A percentile compares a stretch with the other conserved stretches of the same genome.
These are phyloP conservation scores for Xyrichtys novacula DNA, from an alignment of 2,797 vertebrate species.

Conservation along the genomic window DNA sequence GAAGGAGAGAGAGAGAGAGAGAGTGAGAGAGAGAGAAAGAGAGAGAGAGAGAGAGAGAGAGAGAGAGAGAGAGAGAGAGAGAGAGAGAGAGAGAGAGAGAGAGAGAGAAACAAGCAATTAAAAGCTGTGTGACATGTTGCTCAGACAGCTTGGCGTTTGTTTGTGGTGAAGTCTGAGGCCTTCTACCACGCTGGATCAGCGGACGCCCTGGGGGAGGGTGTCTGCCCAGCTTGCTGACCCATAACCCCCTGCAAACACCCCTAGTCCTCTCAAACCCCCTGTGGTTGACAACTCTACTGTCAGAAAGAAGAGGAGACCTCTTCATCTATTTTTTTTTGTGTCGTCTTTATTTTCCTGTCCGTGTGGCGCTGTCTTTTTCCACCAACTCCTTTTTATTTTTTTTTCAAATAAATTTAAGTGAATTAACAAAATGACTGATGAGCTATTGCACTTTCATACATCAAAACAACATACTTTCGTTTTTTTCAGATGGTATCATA, in stretches of 20 bases:
- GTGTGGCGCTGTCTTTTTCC: constrained; percentile 15
- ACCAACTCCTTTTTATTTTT: constrained; percentile 23
- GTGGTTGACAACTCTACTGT: constrained; percentile 80
- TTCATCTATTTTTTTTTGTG: constrained; percentile 69
- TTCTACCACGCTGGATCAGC: constrained; percentile 73
- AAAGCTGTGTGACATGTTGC: constrained; percentile 82
- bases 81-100: constrained; percentile 31
- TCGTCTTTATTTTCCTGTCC: constrained; percentile 65
- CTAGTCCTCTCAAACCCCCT: constrained; percentile 72
- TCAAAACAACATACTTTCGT: constrained; percentile 36
- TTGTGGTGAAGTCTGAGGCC: constrained; percentile 79
- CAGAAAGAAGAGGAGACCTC: constrained; percentile 76
- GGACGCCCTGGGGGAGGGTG: constrained; percentile 74
- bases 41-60: too few species aligned
- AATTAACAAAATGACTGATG: constrained; percentile 18
- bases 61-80: not conserved
- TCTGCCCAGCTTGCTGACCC: constrained; percentile 84
- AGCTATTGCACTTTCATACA: constrained; percentile 20
- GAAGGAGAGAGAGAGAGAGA: constrained; percentile 69
- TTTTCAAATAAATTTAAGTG: constrained; percentile 24
- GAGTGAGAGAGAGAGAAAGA: too few species aligned
- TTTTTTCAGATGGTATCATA: constrained; percentile 48
- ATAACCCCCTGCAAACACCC: constrained; percentile 79
- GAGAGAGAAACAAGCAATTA: constrained; percentile 86
- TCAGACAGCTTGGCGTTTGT: constrained; percentile 83